phyloP scores from a whole-genome alignment of 2,797 vertebrate genomes.

The Eulemur rubriventer region DNA sequence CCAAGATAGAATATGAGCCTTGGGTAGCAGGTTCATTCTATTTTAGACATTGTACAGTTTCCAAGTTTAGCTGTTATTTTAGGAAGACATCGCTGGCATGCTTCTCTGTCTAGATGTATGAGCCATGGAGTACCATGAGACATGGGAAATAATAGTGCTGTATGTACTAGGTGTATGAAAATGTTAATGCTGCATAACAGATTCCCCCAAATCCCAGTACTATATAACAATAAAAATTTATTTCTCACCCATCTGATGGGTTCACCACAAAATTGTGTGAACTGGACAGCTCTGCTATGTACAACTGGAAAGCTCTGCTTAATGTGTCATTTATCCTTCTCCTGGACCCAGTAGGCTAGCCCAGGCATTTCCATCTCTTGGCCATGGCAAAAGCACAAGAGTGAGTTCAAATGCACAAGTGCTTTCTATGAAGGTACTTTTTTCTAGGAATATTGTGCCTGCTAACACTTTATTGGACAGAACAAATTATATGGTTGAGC shows the following conservation, averaged over 20 bases:
- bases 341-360: no score
- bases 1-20: not conserved
- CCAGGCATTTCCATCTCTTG: not conserved
- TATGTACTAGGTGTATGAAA: not conserved
- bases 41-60: constrained; percentile 4
- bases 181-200: not conserved
- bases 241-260: not conserved
- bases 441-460: not conserved
- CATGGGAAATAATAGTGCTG: not conserved
- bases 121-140: not conserved
- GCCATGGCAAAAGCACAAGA: not conserved
- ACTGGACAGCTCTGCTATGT: not conserved
- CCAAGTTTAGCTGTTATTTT: not conserved
- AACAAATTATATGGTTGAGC: not conserved
- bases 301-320: not conserved
- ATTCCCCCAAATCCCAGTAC: not conserved
- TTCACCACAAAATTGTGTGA: not conserved
- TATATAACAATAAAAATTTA: not conserved
- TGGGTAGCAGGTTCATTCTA: not conserved
- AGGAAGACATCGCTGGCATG: not conserved
- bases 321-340: not conserved
- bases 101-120: not conserved
- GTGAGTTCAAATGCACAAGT: not conserved
- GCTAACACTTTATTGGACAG: not conserved
- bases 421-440: not conserved